phyloP scores from a whole-genome alignment of 2,113 vertebrate species.

The Rhizomys pruinosus region DNA sequence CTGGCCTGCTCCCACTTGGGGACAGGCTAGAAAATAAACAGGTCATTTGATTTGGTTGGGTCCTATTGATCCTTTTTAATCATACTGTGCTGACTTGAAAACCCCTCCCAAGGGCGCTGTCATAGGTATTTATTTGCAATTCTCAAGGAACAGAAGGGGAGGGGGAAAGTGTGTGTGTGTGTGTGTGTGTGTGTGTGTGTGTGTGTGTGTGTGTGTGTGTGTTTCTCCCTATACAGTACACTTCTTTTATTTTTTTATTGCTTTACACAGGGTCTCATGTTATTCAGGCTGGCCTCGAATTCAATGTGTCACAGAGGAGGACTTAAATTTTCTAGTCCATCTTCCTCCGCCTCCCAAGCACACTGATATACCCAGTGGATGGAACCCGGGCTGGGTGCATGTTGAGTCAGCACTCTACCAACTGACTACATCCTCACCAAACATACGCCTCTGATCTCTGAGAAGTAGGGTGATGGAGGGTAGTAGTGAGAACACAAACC shows the following conservation, averaged over 20 bases:
- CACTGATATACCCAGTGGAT: too few species aligned
- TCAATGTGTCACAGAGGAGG: background rate
- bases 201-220: background rate
- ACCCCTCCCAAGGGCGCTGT: background rate
- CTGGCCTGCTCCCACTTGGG: background rate
- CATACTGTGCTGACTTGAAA: background rate
- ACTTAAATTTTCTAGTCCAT: background rate
- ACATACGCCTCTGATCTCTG: background rate
- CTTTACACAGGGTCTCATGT: background rate
- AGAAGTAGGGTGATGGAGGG: background rate
- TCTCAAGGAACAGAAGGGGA: background rate
- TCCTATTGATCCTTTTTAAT: slow-evolving; percentile 44
- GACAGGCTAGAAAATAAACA: slow-evolving; percentile 18
- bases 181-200: background rate
- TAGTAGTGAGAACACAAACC: background rate
- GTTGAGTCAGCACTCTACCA: background rate
- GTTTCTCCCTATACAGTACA: background rate
- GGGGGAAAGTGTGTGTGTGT: too few species aligned
- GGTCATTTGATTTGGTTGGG: background rate
- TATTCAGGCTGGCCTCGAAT: background rate
- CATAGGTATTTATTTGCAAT: slow-evolving; percentile 38
- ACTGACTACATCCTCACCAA: background rate
- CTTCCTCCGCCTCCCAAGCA: background rate
- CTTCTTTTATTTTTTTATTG: background rate
- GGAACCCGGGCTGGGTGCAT: background rate